A percentile compares a stretch with the other conserved stretches of the same genome.
phyloP scores from a whole-genome alignment of 1,140 invertebrate genomes.

The Macrosteles quadrilineatus region DNA sequence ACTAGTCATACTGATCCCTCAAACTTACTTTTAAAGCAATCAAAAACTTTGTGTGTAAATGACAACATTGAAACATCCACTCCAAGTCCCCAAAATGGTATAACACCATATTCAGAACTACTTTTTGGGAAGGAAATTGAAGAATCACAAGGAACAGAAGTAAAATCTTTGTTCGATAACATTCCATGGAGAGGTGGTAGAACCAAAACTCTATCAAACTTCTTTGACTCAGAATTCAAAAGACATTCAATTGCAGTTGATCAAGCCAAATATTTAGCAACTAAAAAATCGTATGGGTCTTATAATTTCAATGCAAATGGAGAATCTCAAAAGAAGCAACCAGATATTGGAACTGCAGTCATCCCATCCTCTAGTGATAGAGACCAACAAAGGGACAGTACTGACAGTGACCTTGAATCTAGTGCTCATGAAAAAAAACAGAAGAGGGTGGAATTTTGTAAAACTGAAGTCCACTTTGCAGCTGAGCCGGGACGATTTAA shows the following conservation, averaged over 20 bases:
- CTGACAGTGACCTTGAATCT: slow-evolving; percentile 24
- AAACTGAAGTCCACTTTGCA: slow-evolving; percentile 83
- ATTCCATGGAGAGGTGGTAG: slow-evolving; percentile 18
- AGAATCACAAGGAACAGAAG: neutral
- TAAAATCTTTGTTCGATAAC: neutral
- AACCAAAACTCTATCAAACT: slow-evolving; percentile 28
- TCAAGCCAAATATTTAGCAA: slow-evolving; percentile 54
- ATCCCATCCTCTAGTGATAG: neutral
- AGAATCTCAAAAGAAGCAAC: neutral
- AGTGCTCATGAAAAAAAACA: slow-evolving; percentile 51
- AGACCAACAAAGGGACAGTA: slow-evolving; percentile 1
- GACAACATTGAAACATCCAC: neutral
- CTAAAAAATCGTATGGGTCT: slow-evolving; percentile 30
- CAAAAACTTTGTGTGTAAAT: neutral
- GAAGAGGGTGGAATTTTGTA: slow-evolving; percentile 82
- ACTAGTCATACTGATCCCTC: slow-evolving; percentile 18
- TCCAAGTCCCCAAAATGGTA: slow-evolving; percentile 4
- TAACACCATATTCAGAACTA: slow-evolving; percentile 28
- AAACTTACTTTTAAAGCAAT: slow-evolving; percentile 31
- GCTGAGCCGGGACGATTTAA: slow-evolving; percentile 80
- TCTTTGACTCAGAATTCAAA: slow-evolving; percentile 45
- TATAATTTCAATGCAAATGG: slow-evolving; percentile 1
- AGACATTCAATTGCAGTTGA: slow-evolving; percentile 61
- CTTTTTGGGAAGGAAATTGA: slow-evolving; percentile 15
- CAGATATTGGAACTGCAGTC: neutral